A percentile compares a stretch with the other conserved stretches of the same genome.
Conservation (phyloP, 2,888 invertebrate genomes). For the Entomobrya proxima region DNA sequence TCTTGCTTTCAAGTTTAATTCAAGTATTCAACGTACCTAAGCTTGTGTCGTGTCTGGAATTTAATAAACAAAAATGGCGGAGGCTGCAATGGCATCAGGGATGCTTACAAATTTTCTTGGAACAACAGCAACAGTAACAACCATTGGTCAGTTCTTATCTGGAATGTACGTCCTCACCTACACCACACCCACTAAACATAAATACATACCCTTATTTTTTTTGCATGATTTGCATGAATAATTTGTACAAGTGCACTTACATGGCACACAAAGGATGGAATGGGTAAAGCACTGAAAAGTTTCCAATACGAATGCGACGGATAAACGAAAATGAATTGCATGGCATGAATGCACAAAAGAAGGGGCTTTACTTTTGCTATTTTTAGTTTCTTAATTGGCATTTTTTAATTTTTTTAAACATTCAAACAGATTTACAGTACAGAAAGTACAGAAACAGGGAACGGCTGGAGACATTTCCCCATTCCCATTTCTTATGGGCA, state of each 20-base stretch:
- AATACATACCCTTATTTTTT: conserved; percentile 9
- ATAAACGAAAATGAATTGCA: too few species aligned
- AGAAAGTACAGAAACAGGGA: conserved; percentile 69
- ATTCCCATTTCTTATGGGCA: conserved; percentile 78
- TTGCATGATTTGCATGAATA: conserved; percentile 6
- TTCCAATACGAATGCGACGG: too few species aligned
- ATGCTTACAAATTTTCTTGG: conserved; percentile 50
- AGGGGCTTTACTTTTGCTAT: neutral
- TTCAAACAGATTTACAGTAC: conserved; percentile 70
- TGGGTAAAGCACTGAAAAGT: too few species aligned
- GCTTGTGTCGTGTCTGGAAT: neutral
- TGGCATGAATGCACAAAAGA: neutral
- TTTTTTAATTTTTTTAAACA: neutral
- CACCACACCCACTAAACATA: conserved; percentile 27
- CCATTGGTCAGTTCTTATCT: conserved; percentile 89
- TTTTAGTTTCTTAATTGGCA: neutral
- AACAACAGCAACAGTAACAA: conserved; percentile 84
- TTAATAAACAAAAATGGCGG: conserved; percentile 19
- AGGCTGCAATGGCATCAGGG: neutral
- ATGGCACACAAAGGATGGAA: conserved; percentile 42
- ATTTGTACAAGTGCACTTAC: conserved; percentile 16
- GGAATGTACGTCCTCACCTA: conserved; percentile 84
- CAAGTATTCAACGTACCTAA: too few species aligned
- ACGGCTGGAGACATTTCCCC: conserved; percentile 71
- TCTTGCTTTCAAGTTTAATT: too few species aligned